phyloP scores from a whole-genome alignment of 2,797 vertebrate species.

The Spatula clypeata region DNA sequence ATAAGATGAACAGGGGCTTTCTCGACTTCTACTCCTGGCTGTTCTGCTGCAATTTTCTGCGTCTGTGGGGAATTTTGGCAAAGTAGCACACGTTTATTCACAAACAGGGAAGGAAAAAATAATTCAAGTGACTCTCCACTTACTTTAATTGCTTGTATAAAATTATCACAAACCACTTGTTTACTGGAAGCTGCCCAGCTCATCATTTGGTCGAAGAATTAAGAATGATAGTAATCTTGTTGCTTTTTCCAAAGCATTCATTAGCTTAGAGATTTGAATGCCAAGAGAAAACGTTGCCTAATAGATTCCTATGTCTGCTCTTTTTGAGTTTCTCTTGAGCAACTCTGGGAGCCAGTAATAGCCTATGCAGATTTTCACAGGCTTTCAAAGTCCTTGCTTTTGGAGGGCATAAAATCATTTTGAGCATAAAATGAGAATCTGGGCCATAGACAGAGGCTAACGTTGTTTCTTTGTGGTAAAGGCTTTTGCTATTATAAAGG shows the following conservation, averaged over 20 bases:
- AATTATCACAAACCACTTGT: not conserved
- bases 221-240: not conserved
- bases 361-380: not conserved
- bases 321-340: not conserved
- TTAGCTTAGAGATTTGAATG: not conserved
- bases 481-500: not conserved
- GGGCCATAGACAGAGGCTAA: not conserved
- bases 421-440: not conserved
- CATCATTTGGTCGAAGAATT: not conserved
- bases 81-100: slow-evolving; percentile 39
- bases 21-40: not conserved
- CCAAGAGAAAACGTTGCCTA: not conserved
- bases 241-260: not conserved
- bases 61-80: not conserved
- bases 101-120: not conserved
- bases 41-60: not conserved
- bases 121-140: not conserved
- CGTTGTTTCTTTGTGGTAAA: not conserved
- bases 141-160: not conserved
- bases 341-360: not conserved
- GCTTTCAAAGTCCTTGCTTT: not conserved
- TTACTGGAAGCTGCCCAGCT: slow-evolving; percentile 5
- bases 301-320: not conserved
- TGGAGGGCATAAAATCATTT: not conserved
- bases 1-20: not conserved